Conservation (phyloP, 2,113 vertebrate genomes). For the Oncorhynchus nerka region DNA sequence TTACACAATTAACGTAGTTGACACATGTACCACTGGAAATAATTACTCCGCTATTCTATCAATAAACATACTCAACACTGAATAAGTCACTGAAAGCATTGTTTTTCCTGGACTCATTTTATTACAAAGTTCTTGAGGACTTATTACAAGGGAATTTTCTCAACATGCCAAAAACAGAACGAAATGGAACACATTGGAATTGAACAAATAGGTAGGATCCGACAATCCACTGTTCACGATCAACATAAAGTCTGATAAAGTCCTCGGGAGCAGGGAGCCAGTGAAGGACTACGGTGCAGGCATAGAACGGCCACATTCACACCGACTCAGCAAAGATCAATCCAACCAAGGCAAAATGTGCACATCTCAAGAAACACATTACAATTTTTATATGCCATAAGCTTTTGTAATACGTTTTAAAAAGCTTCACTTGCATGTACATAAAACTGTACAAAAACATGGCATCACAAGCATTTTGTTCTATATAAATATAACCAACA, state of each 20-base stretch:
- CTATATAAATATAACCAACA: slow-evolving; percentile 96
- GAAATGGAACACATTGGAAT: slow-evolving; percentile 76
- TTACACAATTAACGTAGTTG: too few species aligned
- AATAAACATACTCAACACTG: slow-evolving; percentile 11
- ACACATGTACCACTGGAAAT: neutral
- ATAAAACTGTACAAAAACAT: slow-evolving; percentile 99
- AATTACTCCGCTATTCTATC: slow-evolving; percentile 25
- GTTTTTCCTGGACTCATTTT: slow-evolving; percentile 82
- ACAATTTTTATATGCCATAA: slow-evolving; percentile 82
- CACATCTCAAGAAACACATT: slow-evolving; percentile 89
- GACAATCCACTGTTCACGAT: slow-evolving; percentile 87
- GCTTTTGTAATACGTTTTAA: slow-evolving; percentile 83
- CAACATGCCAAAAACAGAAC: slow-evolving; percentile 82
- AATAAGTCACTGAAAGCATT: slow-evolving; percentile 45
- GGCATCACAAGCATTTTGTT: slow-evolving; percentile 92
- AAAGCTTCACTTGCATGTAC: slow-evolving; percentile 98
- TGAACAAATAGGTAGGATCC: slow-evolving; percentile 78
- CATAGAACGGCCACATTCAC: slow-evolving; percentile 88
- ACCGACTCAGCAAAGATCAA: slow-evolving; percentile 84
- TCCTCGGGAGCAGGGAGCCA: slow-evolving; percentile 79
- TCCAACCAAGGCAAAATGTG: slow-evolving; percentile 84
- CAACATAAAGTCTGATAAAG: slow-evolving; percentile 76
- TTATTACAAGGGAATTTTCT: slow-evolving; percentile 94
- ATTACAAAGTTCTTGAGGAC: slow-evolving; percentile 96
- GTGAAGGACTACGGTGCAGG: slow-evolving; percentile 81